Percentiles rank a stretch among this genome's conserved stretches.
Conservation (phyloP, 2,797 vertebrate genomes). For the Acrossocheilus wenchowensis region DNA sequence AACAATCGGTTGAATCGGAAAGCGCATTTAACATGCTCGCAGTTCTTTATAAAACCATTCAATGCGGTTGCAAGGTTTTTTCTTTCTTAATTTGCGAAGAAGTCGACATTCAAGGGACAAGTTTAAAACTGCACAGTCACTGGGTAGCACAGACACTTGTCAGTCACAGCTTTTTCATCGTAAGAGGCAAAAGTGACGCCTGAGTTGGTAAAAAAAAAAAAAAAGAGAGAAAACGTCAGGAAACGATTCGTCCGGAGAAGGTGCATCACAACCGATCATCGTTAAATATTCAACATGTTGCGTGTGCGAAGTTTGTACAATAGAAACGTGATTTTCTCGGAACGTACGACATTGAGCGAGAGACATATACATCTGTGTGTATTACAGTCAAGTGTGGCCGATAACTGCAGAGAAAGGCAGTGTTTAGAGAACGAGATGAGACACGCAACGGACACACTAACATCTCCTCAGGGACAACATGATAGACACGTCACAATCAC, state of each 20-base stretch:
- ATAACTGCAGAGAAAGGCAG: conserved; percentile 57
- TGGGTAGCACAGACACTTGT: conserved; percentile 62
- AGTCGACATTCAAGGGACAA: conserved; percentile 48
- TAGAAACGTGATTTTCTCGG: conserved; percentile 32
- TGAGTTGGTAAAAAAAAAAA: conserved; percentile 53
- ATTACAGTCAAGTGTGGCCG: conserved; percentile 19
- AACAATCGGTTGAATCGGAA: conserved; percentile 76
- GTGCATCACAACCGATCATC: conserved; percentile 24
- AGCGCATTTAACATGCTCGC: conserved; percentile 84
- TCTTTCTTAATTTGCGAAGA: conserved; percentile 41
- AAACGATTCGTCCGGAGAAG: conserved; percentile 6
- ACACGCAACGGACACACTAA: conserved; percentile 26
- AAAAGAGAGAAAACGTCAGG: conserved; percentile 12
- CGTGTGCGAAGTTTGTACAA: conserved; percentile 31
- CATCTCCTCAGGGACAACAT: conserved; percentile 31
- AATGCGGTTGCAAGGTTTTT: conserved; percentile 54
- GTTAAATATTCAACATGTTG: conserved; percentile 33
- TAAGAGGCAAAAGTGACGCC: conserved; percentile 64
- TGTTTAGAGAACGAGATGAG: conserved; percentile 37
- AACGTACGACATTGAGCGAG: conserved; percentile 3
- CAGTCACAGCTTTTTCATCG: conserved; percentile 63
- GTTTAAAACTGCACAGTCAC: conserved; percentile 56
- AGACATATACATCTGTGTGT: conserved; percentile 25
- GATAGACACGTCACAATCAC: conserved; percentile 51
- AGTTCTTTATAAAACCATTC: conserved; percentile 61